Evolutionary conservation across 1,140 invertebrate species (phyloP).

Genomic region (Andricus grossulariae): DNA sequence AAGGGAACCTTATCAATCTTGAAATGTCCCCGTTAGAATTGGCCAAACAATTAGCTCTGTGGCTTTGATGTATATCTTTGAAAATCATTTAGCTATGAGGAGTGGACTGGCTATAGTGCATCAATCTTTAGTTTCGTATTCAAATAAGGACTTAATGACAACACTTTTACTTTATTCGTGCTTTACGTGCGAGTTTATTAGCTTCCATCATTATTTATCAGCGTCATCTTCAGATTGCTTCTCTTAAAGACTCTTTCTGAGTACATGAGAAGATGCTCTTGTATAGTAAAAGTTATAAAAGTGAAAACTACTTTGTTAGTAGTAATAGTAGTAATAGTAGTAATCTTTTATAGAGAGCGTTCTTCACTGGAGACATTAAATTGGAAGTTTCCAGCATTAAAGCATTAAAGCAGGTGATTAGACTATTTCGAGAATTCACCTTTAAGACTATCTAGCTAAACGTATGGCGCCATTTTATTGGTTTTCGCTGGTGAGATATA

Average conservation of each 20-base stretch:
- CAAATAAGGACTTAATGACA: too few relatives aligned
- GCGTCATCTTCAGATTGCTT: too few relatives aligned
- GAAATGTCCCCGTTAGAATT: not conserved
- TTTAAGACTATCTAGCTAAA: constrained; percentile 53
- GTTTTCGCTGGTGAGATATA: constrained; percentile 53
- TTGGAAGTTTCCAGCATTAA: not conserved
- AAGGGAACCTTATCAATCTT: constrained; percentile 19
- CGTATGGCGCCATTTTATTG: constrained; percentile 52
- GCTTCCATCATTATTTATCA: too few relatives aligned
- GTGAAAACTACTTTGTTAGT: too few relatives aligned
- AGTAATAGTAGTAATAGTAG: too few relatives aligned
- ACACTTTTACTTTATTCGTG: too few relatives aligned
- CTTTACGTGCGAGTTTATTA: too few relatives aligned
- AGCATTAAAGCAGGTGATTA: constrained; percentile 47
- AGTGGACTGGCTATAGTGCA: not conserved
- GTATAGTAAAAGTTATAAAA: too few relatives aligned
- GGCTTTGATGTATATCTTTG: constrained; percentile 1
- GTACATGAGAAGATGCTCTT: too few relatives aligned
- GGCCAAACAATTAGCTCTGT: not conserved
- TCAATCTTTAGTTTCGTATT: not conserved
- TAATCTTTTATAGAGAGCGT: not conserved
- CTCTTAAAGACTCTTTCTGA: too few relatives aligned
- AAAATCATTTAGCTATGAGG: not conserved
- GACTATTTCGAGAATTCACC: constrained; percentile 41
- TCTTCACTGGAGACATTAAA: not conserved